phyloP scores from a whole-genome alignment of 2,797 vertebrate genomes.

The Cygnus olor region DNA sequence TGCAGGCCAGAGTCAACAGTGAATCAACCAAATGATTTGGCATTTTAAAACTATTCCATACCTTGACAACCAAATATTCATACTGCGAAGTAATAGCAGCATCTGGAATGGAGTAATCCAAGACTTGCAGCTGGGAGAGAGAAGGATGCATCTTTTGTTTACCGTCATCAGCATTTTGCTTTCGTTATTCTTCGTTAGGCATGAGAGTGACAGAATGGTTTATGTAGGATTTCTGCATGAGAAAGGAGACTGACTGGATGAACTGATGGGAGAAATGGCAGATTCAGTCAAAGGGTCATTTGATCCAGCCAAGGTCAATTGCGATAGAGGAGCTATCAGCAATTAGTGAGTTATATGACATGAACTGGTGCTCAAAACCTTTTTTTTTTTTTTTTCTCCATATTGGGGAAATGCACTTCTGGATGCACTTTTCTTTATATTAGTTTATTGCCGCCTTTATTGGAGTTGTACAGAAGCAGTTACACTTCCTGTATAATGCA shows the following conservation, averaged over 20 bases:
- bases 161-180: rapidly evolving
- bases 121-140: neutral
- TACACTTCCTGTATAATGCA: neutral
- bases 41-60: neutral
- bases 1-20: neutral
- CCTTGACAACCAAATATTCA: neutral
- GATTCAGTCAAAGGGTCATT: neutral
- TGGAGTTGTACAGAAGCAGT: neutral
- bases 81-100: neutral
- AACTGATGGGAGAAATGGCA: neutral
- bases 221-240: neutral
- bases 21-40: neutral
- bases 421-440: neutral
- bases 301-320: neutral
- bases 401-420: neutral
- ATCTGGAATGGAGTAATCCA: neutral
- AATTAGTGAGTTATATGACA: neutral
- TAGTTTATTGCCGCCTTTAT: neutral
- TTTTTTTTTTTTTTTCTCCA: neutral
- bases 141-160: neutral
- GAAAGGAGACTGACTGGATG: neutral
- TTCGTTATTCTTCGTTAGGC: neutral
- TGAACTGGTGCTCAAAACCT: neutral
- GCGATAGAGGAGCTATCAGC: neutral
- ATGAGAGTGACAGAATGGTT: neutral